Evolutionary conservation across 2,797 vertebrate genomes (phyloP).

Genomic region (Lacerta bilineata): DNA sequence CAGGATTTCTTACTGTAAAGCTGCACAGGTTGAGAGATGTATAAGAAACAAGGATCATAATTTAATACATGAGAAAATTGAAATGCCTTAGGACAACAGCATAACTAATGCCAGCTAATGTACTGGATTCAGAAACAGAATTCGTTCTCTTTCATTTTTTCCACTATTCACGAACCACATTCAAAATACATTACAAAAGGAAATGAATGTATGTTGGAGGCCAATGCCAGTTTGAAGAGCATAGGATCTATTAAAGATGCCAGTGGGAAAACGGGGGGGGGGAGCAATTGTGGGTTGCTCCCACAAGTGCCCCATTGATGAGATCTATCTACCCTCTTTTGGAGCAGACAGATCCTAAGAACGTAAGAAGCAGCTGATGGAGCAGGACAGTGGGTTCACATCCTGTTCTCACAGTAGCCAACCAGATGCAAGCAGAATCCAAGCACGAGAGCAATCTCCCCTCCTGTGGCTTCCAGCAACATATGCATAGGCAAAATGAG

Average conservation of each 20-base stretch:
- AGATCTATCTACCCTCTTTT: neutral
- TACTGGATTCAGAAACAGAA: constrained; percentile 30
- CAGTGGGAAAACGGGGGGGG: constrained; percentile 39
- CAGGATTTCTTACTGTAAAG: constrained; percentile 8
- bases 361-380: too few relatives aligned
- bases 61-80: constrained; percentile 35
- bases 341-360: neutral
- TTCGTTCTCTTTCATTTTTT: constrained; percentile 56
- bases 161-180: constrained; percentile 35
- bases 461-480: too few relatives aligned
- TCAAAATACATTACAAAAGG: constrained; percentile 43
- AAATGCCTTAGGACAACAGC: constrained; percentile 22
- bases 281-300: neutral
- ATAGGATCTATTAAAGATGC: constrained; percentile 53
- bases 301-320: neutral
- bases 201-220: constrained; percentile 64
- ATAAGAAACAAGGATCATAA: constrained; percentile 38
- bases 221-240: constrained; percentile 43
- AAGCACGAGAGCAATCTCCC: too few relatives aligned
- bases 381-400: too few relatives aligned
- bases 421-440: too few relatives aligned
- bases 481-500: neutral
- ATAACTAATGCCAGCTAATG: constrained; percentile 37
- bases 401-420: too few relatives aligned
- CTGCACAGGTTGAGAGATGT: neutral